Evolutionary conservation across 2,113 vertebrate genomes (phyloP).

Genomic region (Dunckerocampus dactyliophorus): DNA sequence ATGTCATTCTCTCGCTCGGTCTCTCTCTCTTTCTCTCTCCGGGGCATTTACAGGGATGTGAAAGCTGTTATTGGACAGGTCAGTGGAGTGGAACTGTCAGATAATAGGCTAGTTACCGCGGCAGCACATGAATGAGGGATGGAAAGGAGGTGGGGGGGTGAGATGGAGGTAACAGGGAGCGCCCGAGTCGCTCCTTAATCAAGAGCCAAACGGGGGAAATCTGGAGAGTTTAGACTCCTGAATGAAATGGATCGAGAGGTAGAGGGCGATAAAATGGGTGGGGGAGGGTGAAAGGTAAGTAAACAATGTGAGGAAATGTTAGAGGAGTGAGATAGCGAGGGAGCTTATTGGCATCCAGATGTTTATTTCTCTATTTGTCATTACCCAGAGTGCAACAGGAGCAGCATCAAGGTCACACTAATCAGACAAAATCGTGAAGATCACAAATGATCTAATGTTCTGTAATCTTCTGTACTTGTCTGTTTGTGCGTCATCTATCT

Average conservation of each 20-base stretch:
- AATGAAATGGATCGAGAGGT: constrained; percentile 47
- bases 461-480: background rate
- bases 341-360: constrained; percentile 55
- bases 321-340: background rate
- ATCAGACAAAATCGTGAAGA: constrained; percentile 48
- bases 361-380: constrained; percentile 70
- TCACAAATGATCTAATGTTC: constrained; percentile 49
- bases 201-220: constrained; percentile 68
- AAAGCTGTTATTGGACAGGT: constrained; percentile 74
- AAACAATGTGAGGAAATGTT: background rate
- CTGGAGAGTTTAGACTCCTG: constrained; percentile 59
- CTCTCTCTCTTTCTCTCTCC: constrained; percentile 29
- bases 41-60: constrained; percentile 70
- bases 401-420: constrained; percentile 64
- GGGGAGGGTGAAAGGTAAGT: background rate
- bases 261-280: background rate
- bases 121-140: constrained; percentile 68
- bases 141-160: constrained; percentile 43
- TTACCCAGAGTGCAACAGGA: constrained; percentile 67
- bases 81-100: constrained; percentile 74
- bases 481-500: no score
- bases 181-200: constrained; percentile 69
- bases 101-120: constrained; percentile 73
- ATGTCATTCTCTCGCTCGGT: constrained; percentile 11
- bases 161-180: constrained; percentile 60